A percentile compares a stretch with the other conserved stretches of the same genome.
Conservation (phyloP, 1,140 invertebrate species). For the Calycopis cecrops region DNA sequence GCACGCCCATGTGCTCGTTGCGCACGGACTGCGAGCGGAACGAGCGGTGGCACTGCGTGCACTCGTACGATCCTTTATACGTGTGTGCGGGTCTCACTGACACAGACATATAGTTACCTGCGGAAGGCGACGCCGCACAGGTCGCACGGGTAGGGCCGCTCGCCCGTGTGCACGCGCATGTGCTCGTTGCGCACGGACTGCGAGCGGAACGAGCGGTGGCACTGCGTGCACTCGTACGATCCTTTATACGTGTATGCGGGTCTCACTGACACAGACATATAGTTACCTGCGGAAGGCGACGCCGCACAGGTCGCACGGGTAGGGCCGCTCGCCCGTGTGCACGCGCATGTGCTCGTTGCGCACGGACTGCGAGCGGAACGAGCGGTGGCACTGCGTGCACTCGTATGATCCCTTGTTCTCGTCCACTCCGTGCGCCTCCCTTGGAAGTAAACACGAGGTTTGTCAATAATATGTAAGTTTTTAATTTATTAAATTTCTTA, state of each 20-base stretch:
- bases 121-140: slow-evolving; percentile 41
- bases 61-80: slow-evolving; percentile 6
- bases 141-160: slow-evolving; percentile 44
- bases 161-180: slow-evolving; percentile 38
- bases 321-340: slow-evolving; percentile 42
- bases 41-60: slow-evolving; percentile 26
- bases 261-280: neutral
- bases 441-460: no score
- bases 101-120: slow-evolving; percentile 20
- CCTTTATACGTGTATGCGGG: neutral
- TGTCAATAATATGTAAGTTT: no score
- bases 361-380: slow-evolving; percentile 31
- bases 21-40: slow-evolving; percentile 33
- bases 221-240: slow-evolving; percentile 22
- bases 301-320: slow-evolving; percentile 45
- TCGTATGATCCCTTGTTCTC: neutral
- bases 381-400: slow-evolving; percentile 28
- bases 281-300: slow-evolving; percentile 37
- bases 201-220: slow-evolving; percentile 29
- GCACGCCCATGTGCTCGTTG: slow-evolving; percentile 36
- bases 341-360: slow-evolving; percentile 36
- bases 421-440: slow-evolving; percentile 25
- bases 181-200: slow-evolving; percentile 36
- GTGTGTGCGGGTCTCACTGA: neutral
- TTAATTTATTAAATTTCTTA: no score